Evolutionary conservation across 2,888 invertebrate genomes (phyloP).

Genomic region (Euplexia lucipara): DNA sequence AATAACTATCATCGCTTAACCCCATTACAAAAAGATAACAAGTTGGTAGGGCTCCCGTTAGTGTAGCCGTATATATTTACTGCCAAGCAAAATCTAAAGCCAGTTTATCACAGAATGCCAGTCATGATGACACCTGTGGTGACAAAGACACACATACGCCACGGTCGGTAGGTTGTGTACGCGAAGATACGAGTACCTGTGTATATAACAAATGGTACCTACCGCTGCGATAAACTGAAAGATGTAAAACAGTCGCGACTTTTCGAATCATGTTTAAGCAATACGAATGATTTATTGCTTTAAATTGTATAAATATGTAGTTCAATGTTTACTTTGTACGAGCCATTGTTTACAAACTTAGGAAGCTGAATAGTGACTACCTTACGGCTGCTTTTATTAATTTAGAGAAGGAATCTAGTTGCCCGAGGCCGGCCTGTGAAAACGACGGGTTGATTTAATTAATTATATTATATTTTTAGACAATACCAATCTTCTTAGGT

Average conservation of each 20-base stretch:
- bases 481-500: background rate
- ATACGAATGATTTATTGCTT: slow-evolving; percentile 25
- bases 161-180: slow-evolving; percentile 10
- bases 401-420: background rate
- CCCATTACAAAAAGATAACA: slow-evolving; percentile 12
- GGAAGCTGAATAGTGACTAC: slow-evolving; percentile 10
- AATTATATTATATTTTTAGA: slow-evolving; percentile 21
- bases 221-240: slow-evolving; percentile 12
- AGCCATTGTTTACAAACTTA: slow-evolving; percentile 36
- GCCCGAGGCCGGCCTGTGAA: background rate
- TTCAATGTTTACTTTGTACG: slow-evolving; percentile 30
- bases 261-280: slow-evolving; percentile 36
- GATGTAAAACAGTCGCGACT: slow-evolving; percentile 5
- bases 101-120: slow-evolving; percentile 32
- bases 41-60: slow-evolving; percentile 23
- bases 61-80: slow-evolving; percentile 12
- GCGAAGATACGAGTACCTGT: background rate
- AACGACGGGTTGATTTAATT: slow-evolving; percentile 8
- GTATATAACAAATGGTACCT: slow-evolving; percentile 3
- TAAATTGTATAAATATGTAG: slow-evolving; percentile 26
- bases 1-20: slow-evolving; percentile 31
- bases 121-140: slow-evolving; percentile 45
- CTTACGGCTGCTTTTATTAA: slow-evolving; percentile 22
- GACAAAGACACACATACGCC: slow-evolving; percentile 31
- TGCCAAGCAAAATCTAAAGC: slow-evolving; percentile 30